Evolutionary conservation across 2,113 vertebrate genomes (phyloP).

Genomic region (Paraplagusia blochii): DNA sequence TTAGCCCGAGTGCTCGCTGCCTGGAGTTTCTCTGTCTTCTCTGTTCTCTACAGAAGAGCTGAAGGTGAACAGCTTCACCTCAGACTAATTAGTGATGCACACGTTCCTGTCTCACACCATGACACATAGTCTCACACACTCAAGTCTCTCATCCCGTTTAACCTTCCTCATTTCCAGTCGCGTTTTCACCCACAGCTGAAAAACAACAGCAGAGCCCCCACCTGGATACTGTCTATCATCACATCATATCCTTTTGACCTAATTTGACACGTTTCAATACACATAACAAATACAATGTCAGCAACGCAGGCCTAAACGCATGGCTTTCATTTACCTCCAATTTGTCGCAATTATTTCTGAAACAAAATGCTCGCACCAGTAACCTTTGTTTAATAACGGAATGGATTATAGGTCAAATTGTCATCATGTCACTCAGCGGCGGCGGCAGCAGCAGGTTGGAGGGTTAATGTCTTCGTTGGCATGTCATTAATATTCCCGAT

Average conservation of each 20-base stretch:
- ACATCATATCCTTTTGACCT: background rate
- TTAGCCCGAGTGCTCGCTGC: constrained; percentile 48
- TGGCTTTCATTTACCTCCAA: background rate
- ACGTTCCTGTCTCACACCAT: constrained; percentile 10
- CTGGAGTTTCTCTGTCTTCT: constrained; percentile 31
- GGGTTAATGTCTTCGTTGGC: constrained; percentile 6
- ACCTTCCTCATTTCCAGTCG: background rate
- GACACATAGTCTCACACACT: background rate
- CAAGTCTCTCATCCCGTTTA: constrained; percentile 8
- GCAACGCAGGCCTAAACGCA: background rate
- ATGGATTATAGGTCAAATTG: constrained; percentile 2
- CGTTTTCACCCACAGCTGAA: background rate
- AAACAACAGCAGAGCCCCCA: background rate
- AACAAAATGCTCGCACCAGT: background rate
- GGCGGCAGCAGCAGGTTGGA: background rate
- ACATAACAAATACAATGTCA: background rate
- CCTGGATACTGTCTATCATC: background rate
- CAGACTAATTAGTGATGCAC: constrained; percentile 32
- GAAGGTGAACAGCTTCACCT: constrained; percentile 35
- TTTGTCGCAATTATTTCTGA: background rate
- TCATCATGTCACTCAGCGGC: background rate
- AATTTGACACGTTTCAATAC: background rate
- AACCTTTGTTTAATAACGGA: background rate
- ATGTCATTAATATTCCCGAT: background rate
- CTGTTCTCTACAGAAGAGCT: constrained; percentile 3